A percentile compares a stretch with the other conserved stretches of the same genome.
phyloP scores from a whole-genome alignment of 2,113 vertebrate species.

The Zeus faber region DNA sequence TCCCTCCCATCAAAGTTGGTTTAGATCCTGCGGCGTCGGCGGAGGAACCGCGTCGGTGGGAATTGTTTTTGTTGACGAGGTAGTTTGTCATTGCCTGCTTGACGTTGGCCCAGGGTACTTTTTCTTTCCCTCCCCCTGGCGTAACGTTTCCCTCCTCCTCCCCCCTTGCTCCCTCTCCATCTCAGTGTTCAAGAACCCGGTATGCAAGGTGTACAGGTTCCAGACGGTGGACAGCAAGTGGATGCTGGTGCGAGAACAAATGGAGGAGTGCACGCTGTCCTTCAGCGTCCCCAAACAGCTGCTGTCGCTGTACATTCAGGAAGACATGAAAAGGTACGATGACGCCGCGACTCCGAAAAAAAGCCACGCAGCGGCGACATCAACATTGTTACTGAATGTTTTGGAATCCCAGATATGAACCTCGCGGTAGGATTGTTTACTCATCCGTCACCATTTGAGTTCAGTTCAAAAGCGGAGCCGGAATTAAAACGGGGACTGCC shows the following conservation, averaged over 20 bases:
- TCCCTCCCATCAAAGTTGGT: conserved; percentile 17
- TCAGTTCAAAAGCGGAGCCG: too few relatives aligned
- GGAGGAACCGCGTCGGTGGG: too few relatives aligned
- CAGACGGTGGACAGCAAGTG: conserved; percentile 93
- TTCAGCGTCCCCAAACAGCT: conserved; percentile 94
- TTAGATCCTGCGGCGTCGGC: conserved; percentile 15
- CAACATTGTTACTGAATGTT: too few relatives aligned
- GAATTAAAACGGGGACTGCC: too few relatives aligned
- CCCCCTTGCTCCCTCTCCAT: conserved; percentile 17
- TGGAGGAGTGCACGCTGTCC: conserved; percentile 92
- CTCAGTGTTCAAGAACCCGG: conserved; percentile 90
- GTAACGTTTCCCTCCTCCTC: neutral
- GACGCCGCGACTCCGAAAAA: conserved; percentile 5
- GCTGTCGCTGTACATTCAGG: conserved; percentile 89
- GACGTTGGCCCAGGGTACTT: neutral
- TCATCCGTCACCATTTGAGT: too few relatives aligned
- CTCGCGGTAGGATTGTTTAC: too few relatives aligned
- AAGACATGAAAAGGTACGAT: conserved; percentile 90
- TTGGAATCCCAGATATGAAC: too few relatives aligned
- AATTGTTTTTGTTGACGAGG: conserved; percentile 10
- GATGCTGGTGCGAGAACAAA: conserved; percentile 94
- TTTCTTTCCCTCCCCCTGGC: neutral
- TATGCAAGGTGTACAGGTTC: conserved; percentile 93
- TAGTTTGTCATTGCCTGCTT: conserved; percentile 19
- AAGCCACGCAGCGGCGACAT: too few relatives aligned